Conservation (phyloP, 2,113 vertebrate species). For the Callospermophilus lateralis region DNA sequence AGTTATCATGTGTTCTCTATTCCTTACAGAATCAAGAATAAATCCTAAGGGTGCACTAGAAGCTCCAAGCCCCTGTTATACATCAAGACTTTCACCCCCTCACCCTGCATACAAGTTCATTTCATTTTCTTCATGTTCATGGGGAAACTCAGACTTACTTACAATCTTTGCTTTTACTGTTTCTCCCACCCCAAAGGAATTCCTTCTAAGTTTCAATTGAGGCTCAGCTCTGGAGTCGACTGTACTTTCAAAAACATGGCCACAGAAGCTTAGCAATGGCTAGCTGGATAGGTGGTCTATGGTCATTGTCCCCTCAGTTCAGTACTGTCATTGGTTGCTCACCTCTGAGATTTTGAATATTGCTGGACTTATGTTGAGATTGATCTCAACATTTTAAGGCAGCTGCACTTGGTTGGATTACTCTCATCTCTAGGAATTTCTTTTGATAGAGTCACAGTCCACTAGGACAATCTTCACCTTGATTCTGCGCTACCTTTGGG, state of each 20-base stretch:
- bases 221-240: too few relatives aligned
- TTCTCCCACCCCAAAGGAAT: not conserved
- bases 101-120: not conserved
- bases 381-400: not conserved
- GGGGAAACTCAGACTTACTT: not conserved
- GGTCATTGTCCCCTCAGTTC: not conserved
- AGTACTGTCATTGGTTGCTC: not conserved
- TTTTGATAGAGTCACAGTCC: not conserved
- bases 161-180: not conserved
- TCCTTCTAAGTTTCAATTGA: not conserved
- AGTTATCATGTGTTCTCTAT: not conserved
- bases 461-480: not conserved
- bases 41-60: not conserved
- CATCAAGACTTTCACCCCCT: not conserved
- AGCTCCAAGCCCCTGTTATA: not conserved
- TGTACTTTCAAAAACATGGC: not conserved
- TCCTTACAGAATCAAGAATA: not conserved
- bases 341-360: not conserved
- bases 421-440: not conserved
- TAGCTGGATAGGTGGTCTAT: not conserved
- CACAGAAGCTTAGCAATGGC: not conserved
- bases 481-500: not conserved
- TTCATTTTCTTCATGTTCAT: not conserved
- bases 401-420: not conserved
- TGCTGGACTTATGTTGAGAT: too few relatives aligned